Percentiles rank a stretch among this genome's conserved stretches.
These are phyloP conservation scores for Cygnus atratus DNA, from an alignment of 2,113 vertebrate species.

Conservation along the genomic window DNA sequence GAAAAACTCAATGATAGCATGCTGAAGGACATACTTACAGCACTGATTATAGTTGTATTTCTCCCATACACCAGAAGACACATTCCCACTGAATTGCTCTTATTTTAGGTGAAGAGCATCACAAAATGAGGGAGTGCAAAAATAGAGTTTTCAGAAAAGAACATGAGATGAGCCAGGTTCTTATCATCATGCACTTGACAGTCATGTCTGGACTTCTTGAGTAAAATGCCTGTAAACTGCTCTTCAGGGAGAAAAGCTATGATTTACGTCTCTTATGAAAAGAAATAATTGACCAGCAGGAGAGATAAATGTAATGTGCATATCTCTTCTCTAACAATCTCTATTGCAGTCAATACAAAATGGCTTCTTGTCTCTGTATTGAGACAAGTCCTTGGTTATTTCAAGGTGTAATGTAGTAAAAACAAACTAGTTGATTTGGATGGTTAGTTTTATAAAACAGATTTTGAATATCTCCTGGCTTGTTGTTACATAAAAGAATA, in stretches of 20 bases:
- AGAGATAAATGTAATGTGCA: neutral
- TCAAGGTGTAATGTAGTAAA: neutral
- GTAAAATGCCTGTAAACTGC: neutral
- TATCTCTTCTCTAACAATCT: neutral
- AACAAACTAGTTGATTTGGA: neutral
- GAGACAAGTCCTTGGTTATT: neutral
- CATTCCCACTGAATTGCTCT: neutral
- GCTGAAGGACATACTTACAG: neutral
- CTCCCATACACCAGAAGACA: neutral
- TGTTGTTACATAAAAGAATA: neutral
- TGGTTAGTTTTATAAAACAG: neutral
- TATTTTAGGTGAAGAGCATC: neutral
- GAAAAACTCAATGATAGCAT: neutral
- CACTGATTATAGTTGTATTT: neutral
- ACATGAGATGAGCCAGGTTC: neutral
- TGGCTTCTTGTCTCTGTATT: neutral
- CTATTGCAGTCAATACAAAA: neutral
- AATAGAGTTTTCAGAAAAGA: neutral
- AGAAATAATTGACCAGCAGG: neutral
- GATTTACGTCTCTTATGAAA: neutral
- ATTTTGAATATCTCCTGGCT: neutral
- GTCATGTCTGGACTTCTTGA: neutral
- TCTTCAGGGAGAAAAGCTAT: neutral
- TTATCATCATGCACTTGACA: neutral
- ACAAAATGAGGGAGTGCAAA: neutral